phyloP scores from a whole-genome alignment of 2,113 vertebrate genomes.

The Hypomesus transpacificus region DNA sequence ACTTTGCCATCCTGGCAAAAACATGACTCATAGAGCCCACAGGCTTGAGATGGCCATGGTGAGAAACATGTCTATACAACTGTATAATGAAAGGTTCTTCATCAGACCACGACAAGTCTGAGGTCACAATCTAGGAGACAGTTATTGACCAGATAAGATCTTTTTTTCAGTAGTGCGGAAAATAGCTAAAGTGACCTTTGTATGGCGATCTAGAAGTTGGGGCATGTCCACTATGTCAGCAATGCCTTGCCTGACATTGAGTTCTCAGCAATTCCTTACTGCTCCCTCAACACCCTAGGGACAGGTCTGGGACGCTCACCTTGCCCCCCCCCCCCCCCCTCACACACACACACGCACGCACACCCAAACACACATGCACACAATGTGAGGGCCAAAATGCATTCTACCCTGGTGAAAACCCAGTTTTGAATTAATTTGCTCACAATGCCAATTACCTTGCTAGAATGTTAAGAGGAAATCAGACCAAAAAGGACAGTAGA shows the following conservation, averaged over 20 bases:
- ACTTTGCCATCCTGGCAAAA: slow-evolving; percentile 28
- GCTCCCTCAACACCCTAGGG: slow-evolving; percentile 28
- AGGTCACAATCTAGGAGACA: too few species aligned
- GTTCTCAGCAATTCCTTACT: slow-evolving; percentile 26
- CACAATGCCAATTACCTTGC: slow-evolving; percentile 39
- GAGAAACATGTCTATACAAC: too few species aligned
- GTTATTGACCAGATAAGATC: too few species aligned
- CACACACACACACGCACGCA: slow-evolving; percentile 28
- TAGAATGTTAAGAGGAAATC: slow-evolving; percentile 12
- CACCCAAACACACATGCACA: slow-evolving; percentile 7
- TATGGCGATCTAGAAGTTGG: slow-evolving; percentile 31
- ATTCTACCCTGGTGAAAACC: slow-evolving; percentile 41
- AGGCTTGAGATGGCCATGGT: background rate
- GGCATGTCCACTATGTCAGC: slow-evolving; percentile 32
- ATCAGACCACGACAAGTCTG: too few species aligned
- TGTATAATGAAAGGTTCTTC: too few species aligned
- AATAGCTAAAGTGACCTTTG: slow-evolving; percentile 40
- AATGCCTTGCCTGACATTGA: slow-evolving; percentile 42
- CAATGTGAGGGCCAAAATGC: background rate
- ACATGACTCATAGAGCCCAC: background rate
- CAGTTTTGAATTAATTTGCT: slow-evolving; percentile 34
- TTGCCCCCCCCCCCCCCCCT: slow-evolving; percentile 7
- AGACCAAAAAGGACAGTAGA: slow-evolving; percentile 13
- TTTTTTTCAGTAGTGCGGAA: slow-evolving; percentile 2
- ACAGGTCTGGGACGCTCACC: slow-evolving; percentile 5